Conservation (phyloP, 2,113 vertebrate species). For the Loxodonta africana region DNA sequence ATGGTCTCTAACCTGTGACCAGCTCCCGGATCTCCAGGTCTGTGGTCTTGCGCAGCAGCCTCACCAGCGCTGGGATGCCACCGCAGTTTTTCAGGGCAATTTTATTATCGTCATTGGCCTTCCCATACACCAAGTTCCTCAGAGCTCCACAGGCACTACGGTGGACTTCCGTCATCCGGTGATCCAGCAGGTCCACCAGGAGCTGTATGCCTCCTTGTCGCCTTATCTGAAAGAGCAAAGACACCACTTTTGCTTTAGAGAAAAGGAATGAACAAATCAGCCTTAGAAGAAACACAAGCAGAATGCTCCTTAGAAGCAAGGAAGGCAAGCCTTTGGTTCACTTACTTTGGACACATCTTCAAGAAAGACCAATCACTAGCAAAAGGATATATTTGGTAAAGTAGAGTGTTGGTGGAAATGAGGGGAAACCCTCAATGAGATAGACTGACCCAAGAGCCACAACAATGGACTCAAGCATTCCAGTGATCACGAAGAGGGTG, state of each 20-base stretch:
- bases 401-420: background rate
- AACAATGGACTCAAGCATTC: background rate
- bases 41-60: constrained; percentile 96
- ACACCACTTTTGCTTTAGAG: constrained; percentile 24
- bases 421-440: background rate
- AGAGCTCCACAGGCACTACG: constrained; percentile 98
- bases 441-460: background rate
- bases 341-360: background rate
- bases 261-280: background rate
- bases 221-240: constrained; percentile 93
- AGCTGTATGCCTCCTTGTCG: constrained; percentile 98
- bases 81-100: constrained; percentile 98
- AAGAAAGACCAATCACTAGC: background rate
- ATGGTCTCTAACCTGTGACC: constrained; percentile 94
- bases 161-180: constrained; percentile 99
- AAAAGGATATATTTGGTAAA: background rate
- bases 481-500: background rate
- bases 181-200: constrained; percentile 97
- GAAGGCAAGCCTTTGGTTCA: background rate
- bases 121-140: constrained; percentile 98
- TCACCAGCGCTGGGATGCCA: constrained; percentile 97
- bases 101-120: constrained; percentile 99
- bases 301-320: background rate
- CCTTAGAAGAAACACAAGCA: background rate
- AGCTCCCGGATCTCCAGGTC: constrained; percentile 99